These are phyloP conservation scores for Beroe ovata DNA, from an alignment of 37 sponge, comb jelly and placozoan species.

Conservation along the genomic window DNA sequence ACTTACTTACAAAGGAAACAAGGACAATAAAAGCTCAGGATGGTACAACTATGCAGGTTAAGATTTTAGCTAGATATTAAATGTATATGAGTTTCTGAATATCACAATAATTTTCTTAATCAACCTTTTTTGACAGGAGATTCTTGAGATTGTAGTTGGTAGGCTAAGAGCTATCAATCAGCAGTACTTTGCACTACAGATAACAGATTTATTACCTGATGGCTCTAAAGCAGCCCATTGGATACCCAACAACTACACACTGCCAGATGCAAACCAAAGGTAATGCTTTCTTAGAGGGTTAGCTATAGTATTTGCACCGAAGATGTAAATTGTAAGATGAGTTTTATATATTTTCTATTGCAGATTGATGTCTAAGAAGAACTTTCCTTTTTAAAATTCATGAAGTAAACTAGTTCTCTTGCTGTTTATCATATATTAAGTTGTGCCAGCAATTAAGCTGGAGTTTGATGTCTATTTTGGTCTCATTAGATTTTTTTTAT, in stretches of 20 bases:
- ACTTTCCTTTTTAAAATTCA: too few species aligned
- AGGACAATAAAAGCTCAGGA: slow-evolving; percentile 63
- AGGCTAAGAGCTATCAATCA: slow-evolving; percentile 52
- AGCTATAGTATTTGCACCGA: too few species aligned
- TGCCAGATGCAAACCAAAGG: slow-evolving; percentile 55
- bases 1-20: slow-evolving; percentile 45
- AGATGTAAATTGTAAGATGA: too few species aligned
- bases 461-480: background rate
- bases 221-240: slow-evolving; percentile 46
- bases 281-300: too few species aligned
- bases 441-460: too few species aligned
- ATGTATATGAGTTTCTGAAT: too few species aligned
- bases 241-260: slow-evolving; percentile 55
- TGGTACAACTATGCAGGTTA: slow-evolving; percentile 60
- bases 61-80: background rate
- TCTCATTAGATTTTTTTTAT: background rate
- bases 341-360: too few species aligned
- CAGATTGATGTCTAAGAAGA: too few species aligned
- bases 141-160: slow-evolving; percentile 28
- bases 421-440: too few species aligned
- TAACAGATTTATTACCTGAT: slow-evolving; percentile 32
- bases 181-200: slow-evolving; percentile 59
- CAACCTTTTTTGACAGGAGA: too few species aligned
- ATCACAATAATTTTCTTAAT: background rate
- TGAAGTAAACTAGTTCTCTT: too few species aligned